phyloP scores from a whole-genome alignment of 1,140 invertebrate species.

The Drosophila sturtevanti region DNA sequence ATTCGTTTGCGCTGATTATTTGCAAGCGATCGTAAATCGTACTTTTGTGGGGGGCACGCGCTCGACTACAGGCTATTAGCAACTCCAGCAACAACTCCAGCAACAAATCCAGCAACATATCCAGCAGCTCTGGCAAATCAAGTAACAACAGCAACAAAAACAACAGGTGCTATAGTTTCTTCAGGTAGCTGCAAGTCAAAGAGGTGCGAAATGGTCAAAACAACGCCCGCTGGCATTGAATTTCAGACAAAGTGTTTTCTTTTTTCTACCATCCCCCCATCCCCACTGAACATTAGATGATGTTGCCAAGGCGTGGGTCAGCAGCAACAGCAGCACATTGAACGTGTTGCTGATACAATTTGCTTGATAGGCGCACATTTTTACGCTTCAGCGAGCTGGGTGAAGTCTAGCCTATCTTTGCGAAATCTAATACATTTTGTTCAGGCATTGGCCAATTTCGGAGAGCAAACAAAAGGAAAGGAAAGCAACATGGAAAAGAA shows the following conservation, averaged over 20 bases:
- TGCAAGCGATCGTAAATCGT: conserved; percentile 63
- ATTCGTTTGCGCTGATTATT: conserved; percentile 77
- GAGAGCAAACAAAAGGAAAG: conserved; percentile 40
- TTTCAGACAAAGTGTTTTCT: conserved; percentile 78
- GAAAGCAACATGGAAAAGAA: conserved; percentile 11
- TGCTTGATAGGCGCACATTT: conserved; percentile 78
- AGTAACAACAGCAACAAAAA: conserved; percentile 31
- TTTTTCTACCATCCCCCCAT: too few relatives aligned
- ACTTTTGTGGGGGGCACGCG: conserved; percentile 76
- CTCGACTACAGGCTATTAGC: conserved; percentile 37
- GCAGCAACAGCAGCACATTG: conserved; percentile 26
- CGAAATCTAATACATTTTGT: conserved; percentile 81
- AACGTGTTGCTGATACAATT: conserved; percentile 81
- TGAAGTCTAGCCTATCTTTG: conserved; percentile 59
- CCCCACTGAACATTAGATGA: conserved; percentile 77
- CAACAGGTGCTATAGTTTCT: conserved; percentile 53
- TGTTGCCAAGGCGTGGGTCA: conserved; percentile 69
- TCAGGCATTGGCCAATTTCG: conserved; percentile 56
- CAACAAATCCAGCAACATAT: conserved; percentile 19
- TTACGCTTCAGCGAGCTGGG: conserved; percentile 70
- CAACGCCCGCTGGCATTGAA: conserved; percentile 78
- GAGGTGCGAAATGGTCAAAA: conserved; percentile 73
- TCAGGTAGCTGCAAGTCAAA: conserved; percentile 71
- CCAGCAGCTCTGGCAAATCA: too few relatives aligned
- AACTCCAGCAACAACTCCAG: conserved; percentile 14